phyloP scores from a whole-genome alignment of 2,113 vertebrate genomes.

The Corydoras maculifer region DNA sequence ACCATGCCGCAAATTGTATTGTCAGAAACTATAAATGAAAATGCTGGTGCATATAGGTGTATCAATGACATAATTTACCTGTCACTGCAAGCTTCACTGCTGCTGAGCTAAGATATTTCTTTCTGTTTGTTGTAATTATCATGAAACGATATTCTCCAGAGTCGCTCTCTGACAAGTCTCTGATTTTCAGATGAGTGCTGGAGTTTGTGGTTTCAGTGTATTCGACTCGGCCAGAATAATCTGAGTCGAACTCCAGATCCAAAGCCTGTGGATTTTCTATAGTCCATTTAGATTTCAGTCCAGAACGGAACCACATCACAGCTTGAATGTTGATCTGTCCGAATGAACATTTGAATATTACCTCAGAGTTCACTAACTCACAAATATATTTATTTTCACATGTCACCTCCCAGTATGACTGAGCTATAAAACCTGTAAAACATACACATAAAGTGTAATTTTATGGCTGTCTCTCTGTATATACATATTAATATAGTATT shows the following conservation, averaged over 20 bases:
- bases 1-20: too few relatives aligned
- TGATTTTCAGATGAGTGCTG: conserved; percentile 9
- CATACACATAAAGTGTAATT: not conserved
- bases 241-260: conserved; percentile 2
- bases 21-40: too few relatives aligned
- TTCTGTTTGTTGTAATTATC: conserved; percentile 6
- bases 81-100: conserved; percentile 17
- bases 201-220: not conserved
- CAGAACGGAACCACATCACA: conserved; percentile 20
- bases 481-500: too few relatives aligned
- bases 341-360: not conserved
- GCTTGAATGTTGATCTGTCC: not conserved
- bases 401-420: not conserved
- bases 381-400: conserved; percentile 19
- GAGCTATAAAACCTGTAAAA: not conserved
- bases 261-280: conserved; percentile 13
- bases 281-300: conserved; percentile 24
- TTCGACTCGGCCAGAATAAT: conserved; percentile 24
- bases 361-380: not conserved
- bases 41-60: too few relatives aligned
- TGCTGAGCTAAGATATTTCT: not conserved
- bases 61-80: conserved; percentile 11
- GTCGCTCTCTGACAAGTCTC: conserved; percentile 23
- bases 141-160: conserved; percentile 36
- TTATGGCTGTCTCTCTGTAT: too few relatives aligned